Conservation (phyloP, 1,140 invertebrate genomes). For the Andricus grossulariae region DNA sequence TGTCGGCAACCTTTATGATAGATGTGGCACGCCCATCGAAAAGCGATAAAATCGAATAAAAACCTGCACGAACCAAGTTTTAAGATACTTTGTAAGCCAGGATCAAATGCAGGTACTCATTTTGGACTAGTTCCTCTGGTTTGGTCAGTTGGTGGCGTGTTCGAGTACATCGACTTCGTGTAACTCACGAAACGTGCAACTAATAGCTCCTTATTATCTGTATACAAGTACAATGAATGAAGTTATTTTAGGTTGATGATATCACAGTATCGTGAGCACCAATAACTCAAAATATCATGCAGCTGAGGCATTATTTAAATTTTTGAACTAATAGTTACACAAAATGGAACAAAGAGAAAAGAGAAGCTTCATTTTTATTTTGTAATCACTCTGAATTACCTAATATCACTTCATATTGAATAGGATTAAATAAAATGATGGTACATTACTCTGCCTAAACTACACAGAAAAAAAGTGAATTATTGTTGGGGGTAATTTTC, state of each 20-base stretch:
- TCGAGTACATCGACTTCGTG: conserved; percentile 10
- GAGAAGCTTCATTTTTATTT: not conserved
- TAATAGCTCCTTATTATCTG: conserved; percentile 25
- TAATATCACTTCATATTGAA: too few relatives aligned
- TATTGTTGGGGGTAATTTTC: too few relatives aligned
- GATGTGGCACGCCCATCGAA: too few relatives aligned
- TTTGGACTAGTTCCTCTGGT: not conserved
- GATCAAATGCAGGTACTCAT: too few relatives aligned
- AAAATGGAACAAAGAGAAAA: not conserved
- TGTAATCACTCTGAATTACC: too few relatives aligned
- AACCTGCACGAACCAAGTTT: too few relatives aligned
- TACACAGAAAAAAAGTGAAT: too few relatives aligned
- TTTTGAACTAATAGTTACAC: not conserved
- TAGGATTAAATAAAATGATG: too few relatives aligned
- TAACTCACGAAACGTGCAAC: conserved; percentile 24
- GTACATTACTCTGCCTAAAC: too few relatives aligned
- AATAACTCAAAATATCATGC: conserved; percentile 4
- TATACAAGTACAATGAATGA: conserved; percentile 4
- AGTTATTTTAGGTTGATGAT: not conserved
- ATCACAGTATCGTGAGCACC: not conserved
- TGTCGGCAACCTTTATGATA: too few relatives aligned
- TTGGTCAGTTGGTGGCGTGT: conserved; percentile 11
- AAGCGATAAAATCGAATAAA: too few relatives aligned
- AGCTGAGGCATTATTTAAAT: not conserved
- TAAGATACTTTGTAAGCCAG: too few relatives aligned